Percentiles rank a stretch among this genome's conserved stretches.
These are phyloP conservation scores for Rana temporaria DNA, from an alignment of 2,113 vertebrate species.

Conservation along the genomic window DNA sequence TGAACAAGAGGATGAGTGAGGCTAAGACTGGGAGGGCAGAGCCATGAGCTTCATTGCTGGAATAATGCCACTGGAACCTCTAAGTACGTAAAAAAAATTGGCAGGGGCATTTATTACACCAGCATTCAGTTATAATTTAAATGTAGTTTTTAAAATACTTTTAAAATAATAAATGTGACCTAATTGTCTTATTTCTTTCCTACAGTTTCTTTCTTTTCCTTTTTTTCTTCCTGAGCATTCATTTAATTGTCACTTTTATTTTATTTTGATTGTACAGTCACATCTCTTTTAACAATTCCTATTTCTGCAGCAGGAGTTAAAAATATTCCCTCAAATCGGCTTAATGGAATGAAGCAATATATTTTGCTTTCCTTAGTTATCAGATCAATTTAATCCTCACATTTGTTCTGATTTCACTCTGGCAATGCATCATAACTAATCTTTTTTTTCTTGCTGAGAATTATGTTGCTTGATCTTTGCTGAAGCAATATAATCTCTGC, in stretches of 20 bases:
- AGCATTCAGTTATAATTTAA: no score
- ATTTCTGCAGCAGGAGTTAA: conserved; percentile 30
- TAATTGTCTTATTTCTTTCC: no score
- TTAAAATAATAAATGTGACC: no score
- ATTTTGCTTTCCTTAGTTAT: conserved; percentile 51
- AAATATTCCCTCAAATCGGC: conserved; percentile 45
- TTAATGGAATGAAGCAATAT: conserved; percentile 51
- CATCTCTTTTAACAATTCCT: conserved; percentile 4
- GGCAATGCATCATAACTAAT: conserved; percentile 53
- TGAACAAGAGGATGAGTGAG: no score
- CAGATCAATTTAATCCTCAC: conserved; percentile 50
- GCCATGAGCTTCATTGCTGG: no score
- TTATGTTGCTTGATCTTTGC: conserved; percentile 53
- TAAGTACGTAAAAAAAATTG: no score
- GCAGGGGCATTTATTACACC: no score
- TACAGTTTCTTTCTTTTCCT: no score
- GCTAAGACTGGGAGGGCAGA: no score
- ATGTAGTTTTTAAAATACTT: no score
- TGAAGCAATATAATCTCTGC: conserved; percentile 53
- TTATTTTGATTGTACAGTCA: background rate
- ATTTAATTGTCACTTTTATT: background rate
- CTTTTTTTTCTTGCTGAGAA: conserved; percentile 51
- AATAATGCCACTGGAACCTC: no score
- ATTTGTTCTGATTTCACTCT: conserved; percentile 48
- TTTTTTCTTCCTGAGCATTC: no score